Evolutionary conservation across 2,888 invertebrate genomes (phyloP).

Genomic region (Adelphocoris suturalis): DNA sequence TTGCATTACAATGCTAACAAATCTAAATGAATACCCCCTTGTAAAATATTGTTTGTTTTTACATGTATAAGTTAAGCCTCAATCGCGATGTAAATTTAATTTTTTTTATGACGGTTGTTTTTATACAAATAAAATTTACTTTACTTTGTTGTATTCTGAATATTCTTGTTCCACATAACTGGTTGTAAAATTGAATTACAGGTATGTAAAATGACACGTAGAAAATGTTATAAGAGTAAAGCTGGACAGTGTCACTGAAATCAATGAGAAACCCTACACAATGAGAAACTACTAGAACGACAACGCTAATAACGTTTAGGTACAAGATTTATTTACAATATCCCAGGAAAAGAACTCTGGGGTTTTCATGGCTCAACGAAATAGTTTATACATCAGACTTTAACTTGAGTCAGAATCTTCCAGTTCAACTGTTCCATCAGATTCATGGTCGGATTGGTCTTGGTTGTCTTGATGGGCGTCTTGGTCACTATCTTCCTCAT

Average conservation of each 20-base stretch:
- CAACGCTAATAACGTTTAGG: neutral
- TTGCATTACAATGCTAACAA: conserved; percentile 21
- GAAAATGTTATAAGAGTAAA: neutral
- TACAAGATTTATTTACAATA: conserved; percentile 31
- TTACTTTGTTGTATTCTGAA: conserved; percentile 16
- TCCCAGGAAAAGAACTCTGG: conserved; percentile 3
- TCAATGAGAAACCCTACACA: neutral
- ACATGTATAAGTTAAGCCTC: conserved; percentile 12
- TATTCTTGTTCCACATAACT: neutral
- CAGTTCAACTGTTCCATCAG: neutral
- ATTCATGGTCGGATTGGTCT: neutral
- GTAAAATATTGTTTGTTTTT: conserved; percentile 16
- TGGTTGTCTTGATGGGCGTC: neutral
- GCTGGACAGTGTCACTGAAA: neutral
- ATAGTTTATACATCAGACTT: neutral
- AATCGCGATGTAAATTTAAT: conserved; percentile 22
- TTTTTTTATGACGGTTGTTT: conserved; percentile 12
- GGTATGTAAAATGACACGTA: neutral
- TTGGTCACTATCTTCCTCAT: neutral
- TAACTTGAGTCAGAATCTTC: conserved; percentile 12
- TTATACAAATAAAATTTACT: conserved; percentile 26
- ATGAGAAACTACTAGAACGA: conserved; percentile 4
- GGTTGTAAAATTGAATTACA: neutral
- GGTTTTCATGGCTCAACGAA: neutral
- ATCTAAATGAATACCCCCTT: neutral